Evolutionary conservation across 2,113 vertebrate species (phyloP).

Genomic region (Archilochus colubris): DNA sequence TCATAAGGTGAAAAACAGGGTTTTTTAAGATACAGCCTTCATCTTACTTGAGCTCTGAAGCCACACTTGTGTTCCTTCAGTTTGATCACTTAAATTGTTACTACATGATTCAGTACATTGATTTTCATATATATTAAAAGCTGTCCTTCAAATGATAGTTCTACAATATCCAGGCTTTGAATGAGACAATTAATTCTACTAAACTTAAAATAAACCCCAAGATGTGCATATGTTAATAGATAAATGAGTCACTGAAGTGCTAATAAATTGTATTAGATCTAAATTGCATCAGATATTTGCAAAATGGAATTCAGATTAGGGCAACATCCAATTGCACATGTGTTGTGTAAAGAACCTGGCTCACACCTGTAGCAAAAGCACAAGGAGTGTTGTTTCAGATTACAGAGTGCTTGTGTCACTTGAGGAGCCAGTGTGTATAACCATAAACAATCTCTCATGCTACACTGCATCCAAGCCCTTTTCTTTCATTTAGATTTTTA

Average conservation of each 20-base stretch:
- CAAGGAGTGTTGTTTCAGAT: background rate
- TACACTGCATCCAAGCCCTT: background rate
- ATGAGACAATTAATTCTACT: background rate
- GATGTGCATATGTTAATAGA: background rate
- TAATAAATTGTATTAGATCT: background rate
- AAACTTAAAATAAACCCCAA: background rate
- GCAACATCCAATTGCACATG: background rate
- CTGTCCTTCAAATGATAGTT: background rate
- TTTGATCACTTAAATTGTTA: background rate
- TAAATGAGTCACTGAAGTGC: background rate
- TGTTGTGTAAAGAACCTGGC: background rate
- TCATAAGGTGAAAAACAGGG: background rate
- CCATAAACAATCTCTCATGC: rapidly evolving
- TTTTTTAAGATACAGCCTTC: background rate
- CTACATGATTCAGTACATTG: background rate
- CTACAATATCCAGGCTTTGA: background rate
- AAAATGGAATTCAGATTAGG: background rate
- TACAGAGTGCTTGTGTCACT: background rate
- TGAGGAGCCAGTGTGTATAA: background rate
- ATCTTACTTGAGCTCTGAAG: background rate
- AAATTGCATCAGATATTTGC: background rate
- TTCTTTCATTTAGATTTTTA: background rate
- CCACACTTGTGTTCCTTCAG: background rate
- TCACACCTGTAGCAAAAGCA: background rate
- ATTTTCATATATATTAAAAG: background rate